Evolutionary conservation across 2,797 vertebrate genomes (phyloP).

Genomic region (Periparus ater): DNA sequence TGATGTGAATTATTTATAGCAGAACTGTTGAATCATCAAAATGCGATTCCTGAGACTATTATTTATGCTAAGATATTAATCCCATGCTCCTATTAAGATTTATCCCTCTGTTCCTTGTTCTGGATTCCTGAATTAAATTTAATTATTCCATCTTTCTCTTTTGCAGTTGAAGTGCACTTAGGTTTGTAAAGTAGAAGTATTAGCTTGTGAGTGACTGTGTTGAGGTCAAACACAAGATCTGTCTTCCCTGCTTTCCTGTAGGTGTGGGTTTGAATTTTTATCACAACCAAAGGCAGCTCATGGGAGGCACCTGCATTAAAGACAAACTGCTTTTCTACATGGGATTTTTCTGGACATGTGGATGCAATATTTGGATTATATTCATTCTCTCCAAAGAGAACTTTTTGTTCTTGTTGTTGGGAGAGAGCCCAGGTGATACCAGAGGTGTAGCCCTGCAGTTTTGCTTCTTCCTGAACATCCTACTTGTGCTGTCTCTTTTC

Average conservation of each 20-base stretch:
- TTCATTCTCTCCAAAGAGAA: not conserved
- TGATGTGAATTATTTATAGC: conserved; percentile 48
- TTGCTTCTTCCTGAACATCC: not conserved
- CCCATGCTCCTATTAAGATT: conserved; percentile 55
- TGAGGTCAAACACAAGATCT: conserved; percentile 16
- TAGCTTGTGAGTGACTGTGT: not conserved
- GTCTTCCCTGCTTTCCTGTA: not conserved
- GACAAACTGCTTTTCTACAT: not conserved
- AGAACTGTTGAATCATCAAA: conserved; percentile 34
- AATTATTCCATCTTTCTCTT: conserved; percentile 38
- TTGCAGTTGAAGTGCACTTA: not conserved
- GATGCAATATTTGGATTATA: rapidly evolving
- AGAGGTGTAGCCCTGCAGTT: not conserved
- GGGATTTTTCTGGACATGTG: not conserved
- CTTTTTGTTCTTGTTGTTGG: not conserved
- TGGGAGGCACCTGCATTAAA: not conserved
- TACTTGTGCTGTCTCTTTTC: not conserved
- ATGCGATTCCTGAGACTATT: not conserved
- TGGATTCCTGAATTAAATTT: conserved; percentile 47
- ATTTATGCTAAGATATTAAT: conserved; percentile 61
- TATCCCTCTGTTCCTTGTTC: conserved; percentile 43
- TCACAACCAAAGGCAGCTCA: not conserved
- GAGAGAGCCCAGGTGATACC: not conserved
- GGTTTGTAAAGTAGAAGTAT: not conserved
- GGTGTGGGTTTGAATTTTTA: not conserved